Evolutionary conservation across 1,140 invertebrate genomes (phyloP), one percentile per base, ranked within the genome.

Genomic region (Drosophila simulans): DNA sequence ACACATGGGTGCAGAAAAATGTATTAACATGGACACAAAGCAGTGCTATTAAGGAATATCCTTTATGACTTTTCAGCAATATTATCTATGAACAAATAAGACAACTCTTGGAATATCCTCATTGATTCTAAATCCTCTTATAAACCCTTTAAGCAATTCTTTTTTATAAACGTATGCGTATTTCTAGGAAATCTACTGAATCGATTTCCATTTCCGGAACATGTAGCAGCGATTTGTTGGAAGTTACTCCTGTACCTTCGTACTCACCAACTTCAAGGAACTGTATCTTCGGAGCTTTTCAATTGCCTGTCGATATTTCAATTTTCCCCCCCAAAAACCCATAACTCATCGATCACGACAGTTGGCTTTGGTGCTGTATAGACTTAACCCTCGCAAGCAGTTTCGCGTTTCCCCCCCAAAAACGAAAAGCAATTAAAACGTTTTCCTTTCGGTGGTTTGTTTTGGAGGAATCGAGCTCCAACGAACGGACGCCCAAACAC

Each of bases 351-450:
- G 68, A 71, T 70, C 68, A 71, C 51, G 68, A 71, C 68, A 71
- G 65, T 57, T 71, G 68, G 65, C 65, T 57, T 56, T 56, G 64
- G 64, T 20, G 69, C 43, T 46, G 43, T 69, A 69, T 57, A 57
- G 43, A 70, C 65, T 53, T 45, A 65, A 68, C 59, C 64, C 64
- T 65, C 65, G 35, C 35, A 69, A 70, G 66, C 65, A 68, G 62
- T 74, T 56, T 40, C 27, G 37, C 20, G 34, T 70, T 15, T 5
- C 12, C 31, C 52, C 53, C 54, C 37, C 31, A 51, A 22, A 55
- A 64, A 64, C 71, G 34, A 82, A 86, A 86, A 88, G 82, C 78
- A 88, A 86, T 88, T 86, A 88, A 86, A 88, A 82, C 59, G 54
- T 74, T 74, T 78, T 77, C 51, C 62, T 77, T 42, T 58, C 55